Evolutionary conservation across 2,888 invertebrate genomes (phyloP), one percentile per base, ranked within the genome.

Genomic region (Rhyacophila evoluta): DNA sequence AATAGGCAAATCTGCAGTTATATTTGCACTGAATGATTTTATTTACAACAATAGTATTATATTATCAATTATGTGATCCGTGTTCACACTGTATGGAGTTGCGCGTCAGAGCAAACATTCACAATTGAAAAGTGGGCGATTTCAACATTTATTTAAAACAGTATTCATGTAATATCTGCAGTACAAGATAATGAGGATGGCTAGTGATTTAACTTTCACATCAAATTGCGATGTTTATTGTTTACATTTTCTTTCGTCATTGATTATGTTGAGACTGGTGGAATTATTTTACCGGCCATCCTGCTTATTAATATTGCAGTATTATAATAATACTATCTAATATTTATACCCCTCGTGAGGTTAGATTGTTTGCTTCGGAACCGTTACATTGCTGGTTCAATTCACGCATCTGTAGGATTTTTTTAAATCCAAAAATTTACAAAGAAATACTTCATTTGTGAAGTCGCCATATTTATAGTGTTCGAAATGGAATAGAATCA

Each of bases 101-200:
- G 55, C 19, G 25, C 55, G 55, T 55, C 55, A 55, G 19, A 19
- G 55, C 55, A 55, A 55, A 55, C 55, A 55, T 55, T 55, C 55
- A 55, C 55, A 55, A 55, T 55, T 55, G 55, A 55, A 55, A 55
- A 55, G 55, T 55, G 55, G 55, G 55, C 55, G 55, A 55, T 55
- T 55, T 55, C 55, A 1, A 55, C 55, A 55, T 55, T 55, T 25
- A 55, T 55, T 55, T 55, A 55, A 55, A 55, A 55, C 55, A 55
- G 55, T 55, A 55, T 55, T 55, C 55, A 55, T 25, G 55, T 55
- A 55, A 55, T 55, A 55, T 25, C 55, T 55, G 3, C 25, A 55
- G 55, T 19, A 19, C 55, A 55, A 55, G 55, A 55, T 55, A 55
- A 55, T 55, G 55, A 55, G 55, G 55, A 55, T 55, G 19, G 55